Base-by-base conservation (phyloP, 2,113 vertebrate genomes). In the Prionailurus bengalensis region DNA sequence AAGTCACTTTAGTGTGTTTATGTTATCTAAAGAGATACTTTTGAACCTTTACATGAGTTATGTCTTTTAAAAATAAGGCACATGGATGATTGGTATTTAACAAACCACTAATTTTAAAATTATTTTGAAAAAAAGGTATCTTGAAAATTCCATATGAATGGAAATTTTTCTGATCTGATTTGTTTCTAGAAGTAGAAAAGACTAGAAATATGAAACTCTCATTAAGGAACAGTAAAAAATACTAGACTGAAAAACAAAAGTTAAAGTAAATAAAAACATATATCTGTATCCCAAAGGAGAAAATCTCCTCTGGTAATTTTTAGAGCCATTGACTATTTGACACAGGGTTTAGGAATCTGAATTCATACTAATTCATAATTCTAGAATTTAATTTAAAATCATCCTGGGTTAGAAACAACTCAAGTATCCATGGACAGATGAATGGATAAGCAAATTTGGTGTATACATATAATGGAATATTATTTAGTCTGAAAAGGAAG, bases 311-410 rank as follows among this genome's bases (percentile, higher is more conserved):
- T 85, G 15, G 48, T 48, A 78, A 36, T 68, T 89, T 89, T 65
- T 84, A 91, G 21, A 91, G 29, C 16, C 8, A 36, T 55, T 78
- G 61, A 33, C 45, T 31, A 14, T 13, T 42, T 85, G 36, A 73
- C 8, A 85, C 15, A 45, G 31, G 4, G 3, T 17, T 86, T 85
- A 95, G 45, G 61, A 76, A 84, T 85, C 42, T 53, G 55, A 80
- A 80, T 80, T 80, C 14, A 93, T 21, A 80, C 4, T 76, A 71
- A 70, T 93, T 68, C 16, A 89, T 15, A 93, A 92, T n/a, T 53
- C 13, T 71, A 8, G 23, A 66, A 70, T 66, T 96, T 90, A 85
- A 86, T 86, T 68, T 87, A 66, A 76, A 92, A 92, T 83, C 42
- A 31, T 39, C 39, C 65, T 65, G 42, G 39, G 9, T 51, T 90